Evolutionary conservation across 2,113 vertebrate species (phyloP).

Genomic region (Haplochromis burtoni): DNA sequence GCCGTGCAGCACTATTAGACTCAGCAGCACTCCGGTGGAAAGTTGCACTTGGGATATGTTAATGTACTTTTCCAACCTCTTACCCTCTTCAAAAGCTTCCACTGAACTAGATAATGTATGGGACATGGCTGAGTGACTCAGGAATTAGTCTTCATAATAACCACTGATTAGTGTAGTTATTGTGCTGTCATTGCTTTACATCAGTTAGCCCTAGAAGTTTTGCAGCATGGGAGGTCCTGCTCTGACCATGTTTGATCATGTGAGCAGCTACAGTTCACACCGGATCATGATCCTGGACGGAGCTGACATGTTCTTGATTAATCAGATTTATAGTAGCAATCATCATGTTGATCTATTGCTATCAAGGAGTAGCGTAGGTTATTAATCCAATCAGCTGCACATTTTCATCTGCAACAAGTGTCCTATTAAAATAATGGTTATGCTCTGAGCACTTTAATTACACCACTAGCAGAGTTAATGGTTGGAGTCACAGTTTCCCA

Average conservation of each 20-base stretch:
- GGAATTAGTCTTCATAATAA: slow-evolving; percentile 35
- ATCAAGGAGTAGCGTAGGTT: slow-evolving; percentile 1
- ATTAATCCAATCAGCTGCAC: slow-evolving; percentile 36
- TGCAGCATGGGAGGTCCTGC: slow-evolving; percentile 40
- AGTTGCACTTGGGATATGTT: not conserved
- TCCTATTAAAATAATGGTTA: slow-evolving; percentile 14
- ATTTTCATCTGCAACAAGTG: slow-evolving; percentile 25
- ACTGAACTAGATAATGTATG: slow-evolving; percentile 29
- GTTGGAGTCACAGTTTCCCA: not conserved
- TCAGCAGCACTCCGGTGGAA: not conserved
- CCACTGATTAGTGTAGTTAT: slow-evolving; percentile 35
- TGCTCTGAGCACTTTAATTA: not conserved
- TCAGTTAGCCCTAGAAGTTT: slow-evolving; percentile 10
- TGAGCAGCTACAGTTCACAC: slow-evolving; percentile 21
- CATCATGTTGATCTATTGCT: slow-evolving; percentile 32
- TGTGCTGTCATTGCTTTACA: slow-evolving; percentile 30
- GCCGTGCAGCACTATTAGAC: not conserved
- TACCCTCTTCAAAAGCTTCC: not conserved
- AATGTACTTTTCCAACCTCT: not conserved
- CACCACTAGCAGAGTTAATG: not conserved
- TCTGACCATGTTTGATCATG: slow-evolving; percentile 6
- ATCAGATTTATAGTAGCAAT: slow-evolving; percentile 55
- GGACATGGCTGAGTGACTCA: slow-evolving; percentile 15
- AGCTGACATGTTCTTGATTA: slow-evolving; percentile 29
- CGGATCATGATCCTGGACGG: not conserved